Evolutionary conservation across 2,113 vertebrate species (phyloP).

Genomic region (Ammodytes marinus): DNA sequence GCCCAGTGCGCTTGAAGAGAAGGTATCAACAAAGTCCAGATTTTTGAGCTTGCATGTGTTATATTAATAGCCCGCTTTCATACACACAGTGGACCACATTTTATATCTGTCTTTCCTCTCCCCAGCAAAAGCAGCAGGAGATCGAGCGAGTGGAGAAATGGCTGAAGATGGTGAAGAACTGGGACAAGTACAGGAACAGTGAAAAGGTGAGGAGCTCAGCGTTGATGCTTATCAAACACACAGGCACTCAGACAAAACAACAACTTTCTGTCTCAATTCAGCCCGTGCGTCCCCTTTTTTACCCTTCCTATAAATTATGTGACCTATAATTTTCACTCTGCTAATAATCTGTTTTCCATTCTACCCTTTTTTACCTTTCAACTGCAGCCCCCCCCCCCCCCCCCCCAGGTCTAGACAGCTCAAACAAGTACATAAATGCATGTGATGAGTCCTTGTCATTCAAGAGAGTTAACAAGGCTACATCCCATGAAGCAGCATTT

Average conservation of each 20-base stretch:
- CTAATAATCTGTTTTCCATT: conserved; percentile 59
- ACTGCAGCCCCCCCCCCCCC: conserved; percentile 1
- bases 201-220: conserved; percentile 87
- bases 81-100: neutral
- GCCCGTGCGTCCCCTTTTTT: neutral
- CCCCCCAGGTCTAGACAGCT: conserved; percentile 15
- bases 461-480: neutral
- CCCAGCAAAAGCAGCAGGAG: conserved; percentile 91
- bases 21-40: conserved; percentile 80
- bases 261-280: conserved; percentile 12
- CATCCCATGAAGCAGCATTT: neutral
- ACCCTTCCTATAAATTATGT: neutral
- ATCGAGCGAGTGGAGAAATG: conserved; percentile 92
- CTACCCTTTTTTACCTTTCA: conserved; percentile 23
- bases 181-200: conserved; percentile 91
- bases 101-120: neutral
- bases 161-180: conserved; percentile 95
- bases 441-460: conserved; percentile 30
- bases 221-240: neutral
- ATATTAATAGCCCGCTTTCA: neutral
- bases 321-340: conserved; percentile 32
- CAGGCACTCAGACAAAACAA: neutral
- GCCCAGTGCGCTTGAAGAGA: conserved; percentile 89
- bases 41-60: neutral
- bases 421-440: conserved; percentile 11